phyloP scores from a whole-genome alignment of 2,113 vertebrate species.

The Chaetops frenatus region DNA sequence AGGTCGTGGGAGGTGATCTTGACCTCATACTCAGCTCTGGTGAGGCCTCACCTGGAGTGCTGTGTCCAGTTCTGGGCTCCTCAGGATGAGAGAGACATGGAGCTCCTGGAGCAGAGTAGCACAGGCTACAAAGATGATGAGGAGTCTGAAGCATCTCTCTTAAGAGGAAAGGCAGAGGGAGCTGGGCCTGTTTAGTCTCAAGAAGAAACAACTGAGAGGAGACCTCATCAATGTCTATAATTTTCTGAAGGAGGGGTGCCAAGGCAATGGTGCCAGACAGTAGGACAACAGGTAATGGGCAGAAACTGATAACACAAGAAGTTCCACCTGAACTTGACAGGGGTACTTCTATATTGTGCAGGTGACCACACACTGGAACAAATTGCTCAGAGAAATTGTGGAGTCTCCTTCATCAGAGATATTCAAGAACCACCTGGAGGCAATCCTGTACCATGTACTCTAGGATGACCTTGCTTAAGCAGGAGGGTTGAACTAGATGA shows the following conservation, averaged over 20 bases:
- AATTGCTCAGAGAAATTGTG: not conserved
- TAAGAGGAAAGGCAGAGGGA: not conserved
- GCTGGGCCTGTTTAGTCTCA: not conserved
- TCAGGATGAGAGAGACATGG: not conserved
- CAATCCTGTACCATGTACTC: not conserved
- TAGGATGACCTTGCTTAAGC: not conserved
- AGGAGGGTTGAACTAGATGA: not conserved
- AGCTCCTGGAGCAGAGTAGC: not conserved
- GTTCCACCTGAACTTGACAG: not conserved
- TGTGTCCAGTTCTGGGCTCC: not conserved
- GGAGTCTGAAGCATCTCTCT: not conserved
- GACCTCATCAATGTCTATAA: not conserved
- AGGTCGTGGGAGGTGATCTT: not conserved
- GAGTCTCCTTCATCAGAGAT: not conserved
- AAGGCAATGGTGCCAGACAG: not conserved
- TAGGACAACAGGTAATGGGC: not conserved
- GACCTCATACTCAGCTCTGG: accelerated
- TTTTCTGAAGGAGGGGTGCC: not conserved
- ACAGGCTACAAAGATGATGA: not conserved
- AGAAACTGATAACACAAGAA: not conserved
- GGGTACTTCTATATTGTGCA: not conserved
- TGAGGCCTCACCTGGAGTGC: accelerated
- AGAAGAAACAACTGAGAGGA: not conserved
- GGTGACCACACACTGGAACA: not conserved
- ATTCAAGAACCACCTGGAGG: not conserved